These are phyloP conservation scores for Campoplex nolae DNA, from an alignment of 2,888 invertebrate species.

Conservation along the genomic window DNA sequence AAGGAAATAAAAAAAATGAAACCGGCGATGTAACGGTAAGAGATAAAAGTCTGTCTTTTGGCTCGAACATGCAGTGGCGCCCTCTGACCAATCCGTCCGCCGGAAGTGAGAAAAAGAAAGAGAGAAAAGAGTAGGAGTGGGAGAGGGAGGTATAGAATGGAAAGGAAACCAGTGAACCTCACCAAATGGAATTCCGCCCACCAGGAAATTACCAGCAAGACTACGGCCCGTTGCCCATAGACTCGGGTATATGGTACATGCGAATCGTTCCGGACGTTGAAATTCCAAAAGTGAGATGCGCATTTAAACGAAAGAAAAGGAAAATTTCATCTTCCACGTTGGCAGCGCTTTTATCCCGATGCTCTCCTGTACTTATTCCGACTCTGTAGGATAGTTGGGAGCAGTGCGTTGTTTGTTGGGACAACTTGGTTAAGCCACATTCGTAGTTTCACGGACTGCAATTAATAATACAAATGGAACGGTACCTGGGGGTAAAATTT, in stretches of 20 bases:
- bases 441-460: conserved; percentile 53
- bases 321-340: conserved; percentile 30
- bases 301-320: conserved; percentile 28
- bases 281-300: conserved; percentile 46
- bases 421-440: conserved; percentile 51
- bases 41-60: conserved; percentile 57
- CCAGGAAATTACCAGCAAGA: conserved; percentile 59
- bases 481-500: conserved; percentile 28
- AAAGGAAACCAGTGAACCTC: conserved; percentile 52
- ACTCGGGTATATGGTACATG: conserved; percentile 20
- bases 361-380: conserved; percentile 33
- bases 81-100: conserved; percentile 40
- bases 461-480: conserved; percentile 66
- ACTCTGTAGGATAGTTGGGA: neutral
- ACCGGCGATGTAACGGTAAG: conserved; percentile 35
- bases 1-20: conserved; percentile 29
- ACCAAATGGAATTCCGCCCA: conserved; percentile 64
- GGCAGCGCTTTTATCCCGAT: conserved; percentile 25
- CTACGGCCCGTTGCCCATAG: conserved; percentile 28
- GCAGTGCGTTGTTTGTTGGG: conserved; percentile 17
- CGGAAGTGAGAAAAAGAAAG: conserved; percentile 27
- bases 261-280: conserved; percentile 31
- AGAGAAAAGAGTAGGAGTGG: conserved; percentile 11
- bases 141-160: conserved; percentile 22
- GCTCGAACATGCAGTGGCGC: conserved; percentile 48